phyloP scores from a whole-genome alignment of 2,888 invertebrate species.

The Caenorhabditis parvicauda region DNA sequence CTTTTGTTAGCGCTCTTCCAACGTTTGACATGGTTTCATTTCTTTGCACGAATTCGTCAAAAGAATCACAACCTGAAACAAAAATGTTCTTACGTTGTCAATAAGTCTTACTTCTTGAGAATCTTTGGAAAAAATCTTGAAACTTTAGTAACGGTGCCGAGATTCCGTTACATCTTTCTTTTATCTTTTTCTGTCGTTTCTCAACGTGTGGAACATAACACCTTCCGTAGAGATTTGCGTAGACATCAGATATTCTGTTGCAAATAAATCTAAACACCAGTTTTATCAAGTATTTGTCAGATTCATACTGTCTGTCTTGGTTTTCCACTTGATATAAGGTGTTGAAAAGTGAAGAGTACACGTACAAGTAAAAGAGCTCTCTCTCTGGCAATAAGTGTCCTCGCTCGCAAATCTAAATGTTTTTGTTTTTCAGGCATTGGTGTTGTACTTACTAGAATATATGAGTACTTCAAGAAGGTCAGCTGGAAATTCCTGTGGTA shows the following conservation, averaged over 20 bases:
- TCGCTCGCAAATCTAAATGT: slow-evolving; percentile 34
- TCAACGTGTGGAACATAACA: slow-evolving; percentile 54
- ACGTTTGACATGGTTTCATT: slow-evolving; percentile 21
- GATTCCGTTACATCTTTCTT: slow-evolving; percentile 43
- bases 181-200: slow-evolving; percentile 31
- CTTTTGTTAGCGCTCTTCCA: slow-evolving; percentile 52
- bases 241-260: slow-evolving; percentile 36
- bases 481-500: slow-evolving; percentile 50
- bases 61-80: slow-evolving; percentile 33
- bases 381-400: slow-evolving; percentile 24
- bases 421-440: neutral
- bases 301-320: slow-evolving; percentile 41
- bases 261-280: slow-evolving; percentile 33
- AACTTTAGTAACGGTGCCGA: slow-evolving; percentile 45
- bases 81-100: neutral
- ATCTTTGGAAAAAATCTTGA: slow-evolving; percentile 52
- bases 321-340: slow-evolving; percentile 49
- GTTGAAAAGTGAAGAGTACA: slow-evolving; percentile 35
- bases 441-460: slow-evolving; percentile 39
- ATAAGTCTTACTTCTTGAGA: slow-evolving; percentile 38
- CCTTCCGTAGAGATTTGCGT: slow-evolving; percentile 50
- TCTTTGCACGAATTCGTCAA: slow-evolving; percentile 30
- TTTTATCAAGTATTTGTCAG: neutral
- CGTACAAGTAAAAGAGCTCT: slow-evolving; percentile 27
- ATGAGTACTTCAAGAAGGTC: slow-evolving; percentile 51